These are phyloP conservation scores for Arvicanthis niloticus DNA, from an alignment of 2,113 vertebrate genomes.

Conservation along the genomic window DNA sequence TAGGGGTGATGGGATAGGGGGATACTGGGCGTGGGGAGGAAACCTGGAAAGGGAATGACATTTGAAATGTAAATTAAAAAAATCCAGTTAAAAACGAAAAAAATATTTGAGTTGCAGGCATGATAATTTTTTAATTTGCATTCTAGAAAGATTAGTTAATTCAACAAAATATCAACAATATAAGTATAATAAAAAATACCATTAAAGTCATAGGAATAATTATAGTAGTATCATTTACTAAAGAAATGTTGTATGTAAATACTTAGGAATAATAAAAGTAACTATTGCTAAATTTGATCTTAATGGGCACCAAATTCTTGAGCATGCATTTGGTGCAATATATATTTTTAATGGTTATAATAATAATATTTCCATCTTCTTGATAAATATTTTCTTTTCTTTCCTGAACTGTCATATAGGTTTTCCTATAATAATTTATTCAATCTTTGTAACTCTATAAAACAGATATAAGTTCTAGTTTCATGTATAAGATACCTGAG, in stretches of 20 bases:
- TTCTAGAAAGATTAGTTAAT: not conserved
- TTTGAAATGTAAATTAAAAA: no score
- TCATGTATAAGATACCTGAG: not conserved
- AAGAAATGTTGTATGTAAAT: not conserved
- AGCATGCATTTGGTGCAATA: not conserved
- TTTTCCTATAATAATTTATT: not conserved
- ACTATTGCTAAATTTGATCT: not conserved
- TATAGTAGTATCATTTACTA: not conserved
- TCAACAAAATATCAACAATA: not conserved
- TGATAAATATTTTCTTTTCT: not conserved
- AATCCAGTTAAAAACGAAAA: not conserved
- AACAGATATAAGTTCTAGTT: not conserved
- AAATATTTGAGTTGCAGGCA: not conserved
- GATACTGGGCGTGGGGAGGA: no score
- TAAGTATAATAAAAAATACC: not conserved
- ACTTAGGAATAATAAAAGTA: not conserved
- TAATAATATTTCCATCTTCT: not conserved
- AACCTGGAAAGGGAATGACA: rapidly evolving
- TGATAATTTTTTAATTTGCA: not conserved
- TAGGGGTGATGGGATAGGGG: no score
- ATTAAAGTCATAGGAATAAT: not conserved
- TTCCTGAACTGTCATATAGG: not conserved
- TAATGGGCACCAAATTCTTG: not conserved
- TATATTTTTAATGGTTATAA: not conserved
- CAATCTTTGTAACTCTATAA: not conserved